Percentiles rank a stretch among this genome's conserved stretches.
Evolutionary conservation across 2,113 vertebrate species (phyloP).

Genomic region (Triplophysa siluroides): DNA sequence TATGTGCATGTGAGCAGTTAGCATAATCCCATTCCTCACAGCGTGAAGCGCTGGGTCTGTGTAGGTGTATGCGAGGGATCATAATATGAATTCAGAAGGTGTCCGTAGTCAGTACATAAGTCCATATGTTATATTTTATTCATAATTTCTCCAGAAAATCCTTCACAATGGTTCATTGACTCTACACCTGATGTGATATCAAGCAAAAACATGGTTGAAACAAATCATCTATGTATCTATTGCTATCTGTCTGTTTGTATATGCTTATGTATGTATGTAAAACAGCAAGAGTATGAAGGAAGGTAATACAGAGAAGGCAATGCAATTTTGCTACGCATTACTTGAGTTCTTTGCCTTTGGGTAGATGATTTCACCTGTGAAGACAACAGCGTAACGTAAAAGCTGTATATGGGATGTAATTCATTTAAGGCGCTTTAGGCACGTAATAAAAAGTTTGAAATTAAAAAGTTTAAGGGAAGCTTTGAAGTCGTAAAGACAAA

Average conservation of each 20-base stretch:
- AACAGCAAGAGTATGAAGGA: not conserved
- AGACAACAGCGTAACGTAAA: not conserved
- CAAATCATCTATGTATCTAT: too few species aligned
- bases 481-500: not conserved
- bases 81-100: not conserved
- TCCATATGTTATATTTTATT: slow-evolving; percentile 1
- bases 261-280: too few species aligned
- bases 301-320: not conserved
- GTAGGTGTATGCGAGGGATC: not conserved
- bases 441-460: not conserved
- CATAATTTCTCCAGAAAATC: not conserved
- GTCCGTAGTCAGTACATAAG: not conserved
- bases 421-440: not conserved
- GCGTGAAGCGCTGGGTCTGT: not conserved
- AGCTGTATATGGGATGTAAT: not conserved
- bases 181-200: too few species aligned
- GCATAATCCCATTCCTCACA: not conserved
- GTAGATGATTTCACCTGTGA: not conserved
- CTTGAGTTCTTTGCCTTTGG: not conserved
- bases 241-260: too few species aligned
- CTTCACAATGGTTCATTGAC: not conserved
- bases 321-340: not conserved
- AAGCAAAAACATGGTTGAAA: too few species aligned
- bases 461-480: not conserved
- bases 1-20: slow-evolving; percentile 1